phyloP scores from a whole-genome alignment of 1,140 invertebrate species.

The Fopius arisanus region DNA sequence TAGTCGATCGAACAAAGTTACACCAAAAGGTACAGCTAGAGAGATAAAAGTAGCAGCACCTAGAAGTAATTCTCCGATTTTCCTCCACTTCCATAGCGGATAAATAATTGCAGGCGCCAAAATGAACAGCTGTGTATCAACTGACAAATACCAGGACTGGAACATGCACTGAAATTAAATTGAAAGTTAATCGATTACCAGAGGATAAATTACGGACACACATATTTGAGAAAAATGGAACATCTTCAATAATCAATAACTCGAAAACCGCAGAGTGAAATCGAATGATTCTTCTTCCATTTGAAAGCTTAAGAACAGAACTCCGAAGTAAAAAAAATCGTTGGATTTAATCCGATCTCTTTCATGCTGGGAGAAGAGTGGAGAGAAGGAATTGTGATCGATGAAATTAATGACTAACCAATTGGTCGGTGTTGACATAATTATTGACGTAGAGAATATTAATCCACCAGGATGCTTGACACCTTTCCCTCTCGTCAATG shows the following conservation, averaged over 20 bases:
- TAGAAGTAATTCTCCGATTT: conserved; percentile 68
- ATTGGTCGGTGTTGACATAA: conserved; percentile 73
- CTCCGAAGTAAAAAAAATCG: too few relatives aligned
- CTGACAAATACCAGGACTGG: conserved; percentile 89
- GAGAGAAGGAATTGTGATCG: too few relatives aligned
- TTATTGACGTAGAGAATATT: conserved; percentile 89
- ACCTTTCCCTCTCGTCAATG: conserved; percentile 70
- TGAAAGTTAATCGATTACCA: not conserved
- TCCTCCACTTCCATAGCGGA: conserved; percentile 72
- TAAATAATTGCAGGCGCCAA: conserved; percentile 80
- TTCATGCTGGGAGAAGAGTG: too few relatives aligned
- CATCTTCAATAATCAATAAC: too few relatives aligned
- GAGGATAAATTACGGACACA: too few relatives aligned
- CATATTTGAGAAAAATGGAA: too few relatives aligned
- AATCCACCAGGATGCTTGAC: conserved; percentile 81
- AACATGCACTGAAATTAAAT: conserved; percentile 79
- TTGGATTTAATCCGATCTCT: too few relatives aligned
- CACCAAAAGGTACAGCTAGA: conserved; percentile 69
- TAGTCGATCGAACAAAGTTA: conserved; percentile 69
- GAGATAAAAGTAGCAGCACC: conserved; percentile 65
- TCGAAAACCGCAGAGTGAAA: too few relatives aligned
- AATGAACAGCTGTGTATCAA: conserved; percentile 86
- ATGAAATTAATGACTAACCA: conserved; percentile 67
- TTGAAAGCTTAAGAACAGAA: too few relatives aligned
- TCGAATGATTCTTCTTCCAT: too few relatives aligned